phyloP scores from a whole-genome alignment of 64 coral and sea anemone species.

The Dendronephthya gigantea region DNA sequence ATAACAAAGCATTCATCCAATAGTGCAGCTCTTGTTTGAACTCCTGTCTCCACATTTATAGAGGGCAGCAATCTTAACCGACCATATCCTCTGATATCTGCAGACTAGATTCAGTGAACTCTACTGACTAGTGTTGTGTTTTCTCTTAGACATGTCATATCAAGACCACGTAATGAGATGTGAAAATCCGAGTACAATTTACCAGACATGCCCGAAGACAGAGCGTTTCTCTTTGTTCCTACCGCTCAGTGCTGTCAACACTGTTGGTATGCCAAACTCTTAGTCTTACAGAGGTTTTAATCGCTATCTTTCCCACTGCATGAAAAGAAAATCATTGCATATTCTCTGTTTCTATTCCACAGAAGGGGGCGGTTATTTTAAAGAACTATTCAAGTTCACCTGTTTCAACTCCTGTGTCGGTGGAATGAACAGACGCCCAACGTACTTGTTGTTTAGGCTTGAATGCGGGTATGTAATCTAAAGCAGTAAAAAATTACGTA shows the following conservation, averaged over 20 bases:
- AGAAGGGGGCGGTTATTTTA: not conserved
- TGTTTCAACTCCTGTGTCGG: conserved; percentile 9
- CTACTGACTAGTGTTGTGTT: not conserved
- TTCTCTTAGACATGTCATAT: not conserved
- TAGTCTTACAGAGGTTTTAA: too few relatives aligned
- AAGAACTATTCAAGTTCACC: not conserved
- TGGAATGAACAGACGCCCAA: not conserved
- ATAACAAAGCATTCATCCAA: too few relatives aligned
- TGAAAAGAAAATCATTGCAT: too few relatives aligned
- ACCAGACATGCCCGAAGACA: not conserved
- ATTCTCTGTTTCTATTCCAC: not conserved
- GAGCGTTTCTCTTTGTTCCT: not conserved
- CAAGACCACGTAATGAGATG: conserved; percentile 1
- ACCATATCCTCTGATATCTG: too few relatives aligned
- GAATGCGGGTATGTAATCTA: not conserved
- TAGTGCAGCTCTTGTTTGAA: too few relatives aligned
- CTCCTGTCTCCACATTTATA: too few relatives aligned
- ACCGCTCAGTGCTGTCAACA: not conserved
- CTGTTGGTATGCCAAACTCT: not conserved
- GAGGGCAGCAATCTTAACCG: too few relatives aligned
- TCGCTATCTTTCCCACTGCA: too few relatives aligned
- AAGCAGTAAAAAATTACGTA: too few relatives aligned
- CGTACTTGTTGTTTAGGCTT: not conserved
- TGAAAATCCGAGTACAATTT: not conserved
- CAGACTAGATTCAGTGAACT: too few relatives aligned